Conservation (phyloP, 1,140 invertebrate species). For the Wasmannia auropunctata region DNA sequence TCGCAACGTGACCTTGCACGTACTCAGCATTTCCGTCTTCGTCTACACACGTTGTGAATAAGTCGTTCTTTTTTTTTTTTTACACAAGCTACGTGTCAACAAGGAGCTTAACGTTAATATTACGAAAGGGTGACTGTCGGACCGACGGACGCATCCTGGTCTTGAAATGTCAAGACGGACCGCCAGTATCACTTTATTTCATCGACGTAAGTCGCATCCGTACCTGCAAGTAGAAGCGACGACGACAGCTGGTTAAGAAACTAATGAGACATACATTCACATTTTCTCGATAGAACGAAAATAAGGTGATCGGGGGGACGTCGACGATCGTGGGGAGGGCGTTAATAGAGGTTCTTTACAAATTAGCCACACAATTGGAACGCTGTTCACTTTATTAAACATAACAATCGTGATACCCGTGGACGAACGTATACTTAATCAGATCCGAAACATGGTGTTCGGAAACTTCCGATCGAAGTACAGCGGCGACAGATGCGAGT, state of each 20-base stretch:
- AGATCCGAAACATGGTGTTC: conserved; percentile 26
- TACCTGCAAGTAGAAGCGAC: neutral
- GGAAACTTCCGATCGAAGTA: conserved; percentile 65
- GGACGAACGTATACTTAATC: neutral
- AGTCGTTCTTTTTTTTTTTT: too few species aligned
- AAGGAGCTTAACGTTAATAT: neutral
- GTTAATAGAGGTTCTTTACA: neutral
- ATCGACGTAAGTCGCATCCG: neutral
- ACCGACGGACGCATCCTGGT: neutral
- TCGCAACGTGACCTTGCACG: conserved; percentile 44
- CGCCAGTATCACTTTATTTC: neutral
- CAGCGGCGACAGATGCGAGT: conserved; percentile 56
- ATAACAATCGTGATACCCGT: neutral
- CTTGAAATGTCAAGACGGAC: neutral
- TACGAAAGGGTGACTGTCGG: neutral
- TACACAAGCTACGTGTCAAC: neutral
- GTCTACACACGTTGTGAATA: conserved; percentile 37
- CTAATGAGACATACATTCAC: neutral
- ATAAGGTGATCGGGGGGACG: neutral
- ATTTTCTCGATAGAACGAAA: neutral
- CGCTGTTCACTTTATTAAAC: conserved; percentile 4
- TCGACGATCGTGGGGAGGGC: neutral
- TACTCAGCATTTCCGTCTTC: conserved; percentile 55
- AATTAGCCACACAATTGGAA: conserved; percentile 23
- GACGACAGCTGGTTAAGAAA: neutral